Conservation (phyloP, 2,888 invertebrate genomes). For the Lucinisca nassula region DNA sequence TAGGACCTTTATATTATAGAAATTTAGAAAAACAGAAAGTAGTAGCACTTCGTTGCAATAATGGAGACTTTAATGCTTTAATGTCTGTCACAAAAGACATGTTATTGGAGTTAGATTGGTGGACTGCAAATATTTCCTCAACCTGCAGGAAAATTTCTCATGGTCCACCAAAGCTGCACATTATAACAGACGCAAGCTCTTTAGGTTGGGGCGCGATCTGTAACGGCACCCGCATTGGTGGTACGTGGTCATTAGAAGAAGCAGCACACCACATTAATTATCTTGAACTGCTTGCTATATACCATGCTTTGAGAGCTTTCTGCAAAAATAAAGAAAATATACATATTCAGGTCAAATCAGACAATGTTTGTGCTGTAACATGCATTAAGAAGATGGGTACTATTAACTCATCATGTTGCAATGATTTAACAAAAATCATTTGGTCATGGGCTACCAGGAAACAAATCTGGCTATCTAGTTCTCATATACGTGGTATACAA, state of each 20-base stretch:
- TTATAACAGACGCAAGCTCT: slow-evolving; percentile 10
- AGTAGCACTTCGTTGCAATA: not conserved
- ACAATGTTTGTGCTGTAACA: not conserved
- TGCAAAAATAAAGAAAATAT: slow-evolving; percentile 3
- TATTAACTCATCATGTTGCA: not conserved
- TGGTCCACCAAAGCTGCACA: not conserved
- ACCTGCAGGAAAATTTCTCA: slow-evolving; percentile 14
- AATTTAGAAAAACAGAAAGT: not conserved
- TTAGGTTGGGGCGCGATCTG: slow-evolving; percentile 18
- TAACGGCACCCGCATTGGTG: not conserved
- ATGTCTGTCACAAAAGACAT: not conserved
- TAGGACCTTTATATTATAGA: slow-evolving; percentile 15
- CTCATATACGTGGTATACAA: no score
- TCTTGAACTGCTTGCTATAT: slow-evolving; percentile 7
- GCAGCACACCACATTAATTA: slow-evolving; percentile 3
- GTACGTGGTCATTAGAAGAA: not conserved
- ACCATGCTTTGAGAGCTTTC: slow-evolving; percentile 11
- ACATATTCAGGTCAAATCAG: slow-evolving; percentile 13
- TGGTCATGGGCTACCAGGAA: no score
- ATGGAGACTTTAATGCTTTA: not conserved
- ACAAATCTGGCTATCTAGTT: no score
- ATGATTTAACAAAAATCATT: not conserved
- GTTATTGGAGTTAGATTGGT: slow-evolving; percentile 25
- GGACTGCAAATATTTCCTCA: not conserved
- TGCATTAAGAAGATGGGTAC: slow-evolving; percentile 7